A percentile compares a stretch with the other conserved stretches of the same genome.
Evolutionary conservation across 2,797 vertebrate species (phyloP).

Genomic region (Linurgus olivaceus): DNA sequence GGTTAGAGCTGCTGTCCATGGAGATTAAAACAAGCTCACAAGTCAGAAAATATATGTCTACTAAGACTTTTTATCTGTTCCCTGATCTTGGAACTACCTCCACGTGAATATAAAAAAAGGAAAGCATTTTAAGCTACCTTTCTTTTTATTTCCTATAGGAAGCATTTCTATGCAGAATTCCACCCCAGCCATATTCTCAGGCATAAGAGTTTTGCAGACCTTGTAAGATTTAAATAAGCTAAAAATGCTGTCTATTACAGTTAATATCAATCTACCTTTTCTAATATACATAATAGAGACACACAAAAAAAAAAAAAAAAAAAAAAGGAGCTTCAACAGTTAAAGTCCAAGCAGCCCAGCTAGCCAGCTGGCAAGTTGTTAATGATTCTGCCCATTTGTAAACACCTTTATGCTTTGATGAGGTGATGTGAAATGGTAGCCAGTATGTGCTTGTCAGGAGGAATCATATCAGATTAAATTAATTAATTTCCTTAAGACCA

Average conservation of each 20-base stretch:
- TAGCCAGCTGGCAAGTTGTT: background rate
- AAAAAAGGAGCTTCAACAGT: background rate
- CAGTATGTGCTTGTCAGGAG: background rate
- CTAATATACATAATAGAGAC: background rate
- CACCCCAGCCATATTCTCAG: background rate
- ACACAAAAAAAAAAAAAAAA: background rate
- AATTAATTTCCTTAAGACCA: background rate
- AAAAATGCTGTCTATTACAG: background rate
- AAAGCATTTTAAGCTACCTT: background rate
- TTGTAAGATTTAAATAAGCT: background rate
- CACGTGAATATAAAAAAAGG: background rate
- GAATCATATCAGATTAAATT: background rate
- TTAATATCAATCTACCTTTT: background rate
- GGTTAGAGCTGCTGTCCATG: background rate
- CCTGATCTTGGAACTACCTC: background rate
- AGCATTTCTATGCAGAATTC: background rate
- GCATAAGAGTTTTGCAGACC: background rate
- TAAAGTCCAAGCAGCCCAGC: background rate
- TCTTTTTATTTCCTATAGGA: background rate
- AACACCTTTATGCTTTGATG: slow-evolving; percentile 15
- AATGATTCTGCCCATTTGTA: slow-evolving; percentile 8
- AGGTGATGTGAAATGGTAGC: background rate
- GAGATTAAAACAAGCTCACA: background rate
- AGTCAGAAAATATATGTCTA: background rate
- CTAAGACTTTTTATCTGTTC: background rate